Base-by-base conservation (phyloP, 2,888 invertebrate species). In the Eupelmus urozonus region DNA sequence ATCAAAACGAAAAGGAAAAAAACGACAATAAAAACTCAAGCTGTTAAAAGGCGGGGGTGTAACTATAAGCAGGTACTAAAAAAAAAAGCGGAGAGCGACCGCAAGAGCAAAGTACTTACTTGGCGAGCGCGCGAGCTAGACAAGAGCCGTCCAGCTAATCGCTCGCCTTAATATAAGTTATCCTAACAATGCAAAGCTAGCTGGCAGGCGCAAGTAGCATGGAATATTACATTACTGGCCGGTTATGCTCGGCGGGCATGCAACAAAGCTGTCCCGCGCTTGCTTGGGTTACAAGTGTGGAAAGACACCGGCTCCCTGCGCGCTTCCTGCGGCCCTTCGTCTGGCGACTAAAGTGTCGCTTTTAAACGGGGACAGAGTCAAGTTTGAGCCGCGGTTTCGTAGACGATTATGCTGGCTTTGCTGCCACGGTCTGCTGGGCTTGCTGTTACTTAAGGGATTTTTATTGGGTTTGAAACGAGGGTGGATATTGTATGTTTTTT, bases 141-240 rank as follows among this genome's bases (percentile, higher is more conserved):
- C 85, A 83, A 81, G 84, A 86, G 83, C 23, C 76, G 75, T 79
- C 75, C 77, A 76, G 65, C 59, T 67, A 3, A 76, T 76, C 70
- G 78, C 81, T 75, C 81, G 82, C 78, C 84, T 87, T 88, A 86
- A 88, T 89, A 89, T 89, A 89, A 89, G 85, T 85, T 88, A 86
- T 82, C 34, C 69, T 80, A 81, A 88, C 87, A 89, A 89, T 85
- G 87, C 84, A 84, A 49, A 49, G 80, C 80, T 85, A 85, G n/a
- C 81, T 78, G 70, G 81, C 85, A 85, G 87, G 84, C 87, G 85
- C 84, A 85, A 84, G 81, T 84, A 79, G 81, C 80, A 82, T 69
- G 78, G 77, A 79, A 77, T 87, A 86, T 88, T 84, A 81, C 70
- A 82, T 89, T 88, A 85, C 88, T 80, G 9, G 11, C 20, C 20